A percentile compares a stretch with the other conserved stretches of the same genome.
phyloP scores from a whole-genome alignment of 2,113 vertebrate genomes.

The Mesocricetus auratus region DNA sequence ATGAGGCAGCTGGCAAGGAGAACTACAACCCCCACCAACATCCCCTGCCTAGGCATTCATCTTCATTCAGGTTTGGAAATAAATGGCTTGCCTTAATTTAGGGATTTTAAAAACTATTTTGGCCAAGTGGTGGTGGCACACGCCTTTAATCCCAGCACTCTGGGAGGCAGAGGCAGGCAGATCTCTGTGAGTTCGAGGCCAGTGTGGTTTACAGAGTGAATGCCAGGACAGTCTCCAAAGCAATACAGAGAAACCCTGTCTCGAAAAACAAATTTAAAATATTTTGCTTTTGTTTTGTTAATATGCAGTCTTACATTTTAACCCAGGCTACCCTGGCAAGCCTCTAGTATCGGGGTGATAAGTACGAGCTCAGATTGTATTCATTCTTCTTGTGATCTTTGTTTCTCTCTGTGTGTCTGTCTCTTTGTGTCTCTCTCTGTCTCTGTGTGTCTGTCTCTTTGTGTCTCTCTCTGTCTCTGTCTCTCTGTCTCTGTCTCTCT shows the following conservation, averaged over 20 bases:
- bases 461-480: too few species aligned
- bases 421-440: not conserved
- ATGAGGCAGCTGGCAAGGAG: not conserved
- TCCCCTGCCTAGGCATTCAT: not conserved
- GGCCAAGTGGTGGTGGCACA: too few species aligned
- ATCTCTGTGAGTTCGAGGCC: too few species aligned
- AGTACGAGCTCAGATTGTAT: not conserved
- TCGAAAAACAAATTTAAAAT: too few species aligned
- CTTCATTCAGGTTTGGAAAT: not conserved
- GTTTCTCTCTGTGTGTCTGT: too few species aligned
- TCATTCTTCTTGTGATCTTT: not conserved
- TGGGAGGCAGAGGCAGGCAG: too few species aligned
- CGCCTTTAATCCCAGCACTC: too few species aligned
- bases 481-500: not conserved
- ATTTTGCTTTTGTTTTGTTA: not conserved
- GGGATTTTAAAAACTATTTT: not conserved
- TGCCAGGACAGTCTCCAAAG: too few species aligned
- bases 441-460: not conserved
- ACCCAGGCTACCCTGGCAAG: not conserved
- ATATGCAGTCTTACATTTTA: not conserved
- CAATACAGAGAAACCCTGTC: too few species aligned
- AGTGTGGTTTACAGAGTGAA: too few species aligned
- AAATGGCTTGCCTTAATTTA: slow-evolving; percentile 2
- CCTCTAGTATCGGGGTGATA: not conserved
- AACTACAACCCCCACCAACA: not conserved